Conservation (phyloP, 2,888 invertebrate genomes). For the Sphaerophoria taeniata region DNA sequence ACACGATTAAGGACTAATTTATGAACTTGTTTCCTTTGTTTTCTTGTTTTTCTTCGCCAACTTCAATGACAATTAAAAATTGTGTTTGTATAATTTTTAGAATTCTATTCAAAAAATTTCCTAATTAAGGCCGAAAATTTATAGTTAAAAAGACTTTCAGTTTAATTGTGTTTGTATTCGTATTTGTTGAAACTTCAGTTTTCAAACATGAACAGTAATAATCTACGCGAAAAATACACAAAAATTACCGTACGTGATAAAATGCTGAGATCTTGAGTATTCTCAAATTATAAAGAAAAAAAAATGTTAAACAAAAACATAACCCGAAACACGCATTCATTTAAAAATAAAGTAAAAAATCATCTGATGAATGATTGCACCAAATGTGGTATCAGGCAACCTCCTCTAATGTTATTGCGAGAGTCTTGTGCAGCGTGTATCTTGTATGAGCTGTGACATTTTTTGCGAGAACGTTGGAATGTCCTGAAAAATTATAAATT, state of each 20-base stretch:
- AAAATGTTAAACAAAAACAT: slow-evolving; percentile 23
- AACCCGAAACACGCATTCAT: slow-evolving; percentile 44
- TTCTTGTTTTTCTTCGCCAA: neutral
- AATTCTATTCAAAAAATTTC: slow-evolving; percentile 59
- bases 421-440: slow-evolving; percentile 81
- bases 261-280: slow-evolving; percentile 74
- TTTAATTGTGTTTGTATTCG: neutral
- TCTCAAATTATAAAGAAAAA: slow-evolving; percentile 62
- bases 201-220: slow-evolving; percentile 39
- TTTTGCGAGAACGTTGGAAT: slow-evolving; percentile 83
- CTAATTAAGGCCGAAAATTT: slow-evolving; percentile 67
- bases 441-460: slow-evolving; percentile 82
- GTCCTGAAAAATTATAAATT: slow-evolving; percentile 78
- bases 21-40: neutral
- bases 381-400: slow-evolving; percentile 2
- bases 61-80: slow-evolving; percentile 9
- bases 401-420: slow-evolving; percentile 76
- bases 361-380: slow-evolving; percentile 33
- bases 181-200: slow-evolving; percentile 16
- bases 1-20: slow-evolving; percentile 28
- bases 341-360: slow-evolving; percentile 40
- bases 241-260: slow-evolving; percentile 45
- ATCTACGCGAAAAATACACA: slow-evolving; percentile 28
- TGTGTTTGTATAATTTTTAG: slow-evolving; percentile 36
- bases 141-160: slow-evolving; percentile 31